Evolutionary conservation across 2,797 vertebrate species (phyloP).

Genomic region (Epinephelus coioides): DNA sequence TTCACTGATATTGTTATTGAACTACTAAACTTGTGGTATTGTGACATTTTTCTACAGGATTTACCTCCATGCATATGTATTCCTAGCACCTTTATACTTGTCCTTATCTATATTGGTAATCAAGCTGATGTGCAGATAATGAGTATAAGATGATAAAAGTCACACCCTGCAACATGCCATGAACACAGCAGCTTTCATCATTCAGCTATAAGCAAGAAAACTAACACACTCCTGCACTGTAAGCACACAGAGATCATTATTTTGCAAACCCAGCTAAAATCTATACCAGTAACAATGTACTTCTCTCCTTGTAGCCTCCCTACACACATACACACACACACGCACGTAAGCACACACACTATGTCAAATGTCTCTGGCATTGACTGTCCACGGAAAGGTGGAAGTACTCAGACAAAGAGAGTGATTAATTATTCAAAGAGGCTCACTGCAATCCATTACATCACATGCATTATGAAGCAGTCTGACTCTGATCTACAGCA

Average conservation of each 20-base stretch:
- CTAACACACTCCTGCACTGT: slow-evolving; percentile 40
- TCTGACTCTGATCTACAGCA: slow-evolving; percentile 72
- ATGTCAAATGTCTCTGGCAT: slow-evolving; percentile 67
- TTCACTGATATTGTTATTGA: too few species aligned
- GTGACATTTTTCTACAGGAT: background rate
- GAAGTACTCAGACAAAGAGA: slow-evolving; percentile 83
- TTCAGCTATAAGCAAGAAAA: slow-evolving; percentile 34
- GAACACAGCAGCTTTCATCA: slow-evolving; percentile 51
- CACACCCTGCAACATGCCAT: slow-evolving; percentile 12
- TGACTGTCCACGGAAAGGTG: slow-evolving; percentile 75
- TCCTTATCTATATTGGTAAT: slow-evolving; percentile 27
- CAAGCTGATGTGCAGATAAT: slow-evolving; percentile 37
- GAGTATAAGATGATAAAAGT: slow-evolving; percentile 44
- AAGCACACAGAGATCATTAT: slow-evolving; percentile 55
- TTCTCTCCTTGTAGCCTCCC: slow-evolving; percentile 25
- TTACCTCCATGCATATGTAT: background rate
- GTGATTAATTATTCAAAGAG: slow-evolving; percentile 86
- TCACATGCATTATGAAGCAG: slow-evolving; percentile 88
- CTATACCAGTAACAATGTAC: slow-evolving; percentile 50
- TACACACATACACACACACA: slow-evolving; percentile 18
- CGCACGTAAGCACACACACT: slow-evolving; percentile 30
- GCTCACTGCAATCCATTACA: slow-evolving; percentile 86
- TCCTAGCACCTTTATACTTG: background rate
- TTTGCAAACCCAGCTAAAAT: slow-evolving; percentile 64
- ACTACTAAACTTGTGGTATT: too few species aligned